Percentiles rank a stretch among this genome's conserved stretches.
Conservation (phyloP, 1,140 invertebrate species). For the Cherax quadricarinatus region DNA sequence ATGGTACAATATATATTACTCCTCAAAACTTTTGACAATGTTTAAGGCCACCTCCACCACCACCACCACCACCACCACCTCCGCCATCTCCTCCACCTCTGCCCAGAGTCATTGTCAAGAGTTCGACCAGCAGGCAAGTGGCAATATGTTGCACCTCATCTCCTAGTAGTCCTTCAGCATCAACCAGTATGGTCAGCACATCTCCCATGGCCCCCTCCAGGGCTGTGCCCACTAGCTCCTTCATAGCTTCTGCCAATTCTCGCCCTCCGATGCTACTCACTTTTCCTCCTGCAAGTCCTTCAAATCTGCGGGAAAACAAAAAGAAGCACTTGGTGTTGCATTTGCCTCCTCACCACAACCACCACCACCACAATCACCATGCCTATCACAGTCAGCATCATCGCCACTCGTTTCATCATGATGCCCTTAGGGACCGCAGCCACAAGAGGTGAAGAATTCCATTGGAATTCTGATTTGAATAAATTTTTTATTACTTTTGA, state of each 20-base stretch:
- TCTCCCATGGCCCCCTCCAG: not conserved
- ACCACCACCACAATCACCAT: conserved; percentile 54
- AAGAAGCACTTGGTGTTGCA: conserved; percentile 68
- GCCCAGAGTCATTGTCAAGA: conserved; percentile 33
- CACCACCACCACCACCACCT: conserved; percentile 35
- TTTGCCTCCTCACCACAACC: conserved; percentile 64
- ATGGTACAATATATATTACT: not conserved
- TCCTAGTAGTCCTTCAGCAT: not conserved
- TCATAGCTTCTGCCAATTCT: conserved; percentile 1
- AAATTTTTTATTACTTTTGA: not conserved
- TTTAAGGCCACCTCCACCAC: conserved; percentile 14
- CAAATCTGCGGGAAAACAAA: conserved; percentile 64
- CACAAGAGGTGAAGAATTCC: conserved; percentile 69
- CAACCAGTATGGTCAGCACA: not conserved
- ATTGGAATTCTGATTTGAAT: not conserved
- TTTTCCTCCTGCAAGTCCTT: not conserved
- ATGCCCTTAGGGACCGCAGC: conserved; percentile 52
- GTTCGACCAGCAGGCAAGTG: not conserved
- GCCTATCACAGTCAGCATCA: conserved; percentile 48
- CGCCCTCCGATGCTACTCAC: not conserved
- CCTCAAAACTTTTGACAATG: conserved; percentile 17
- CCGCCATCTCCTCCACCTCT: conserved; percentile 22
- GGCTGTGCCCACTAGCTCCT: not conserved
- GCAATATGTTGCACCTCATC: conserved; percentile 18
- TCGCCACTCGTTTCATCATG: conserved; percentile 44